Base-by-base conservation (phyloP, 2,113 vertebrate genomes). In the Indicator maculatus region DNA sequence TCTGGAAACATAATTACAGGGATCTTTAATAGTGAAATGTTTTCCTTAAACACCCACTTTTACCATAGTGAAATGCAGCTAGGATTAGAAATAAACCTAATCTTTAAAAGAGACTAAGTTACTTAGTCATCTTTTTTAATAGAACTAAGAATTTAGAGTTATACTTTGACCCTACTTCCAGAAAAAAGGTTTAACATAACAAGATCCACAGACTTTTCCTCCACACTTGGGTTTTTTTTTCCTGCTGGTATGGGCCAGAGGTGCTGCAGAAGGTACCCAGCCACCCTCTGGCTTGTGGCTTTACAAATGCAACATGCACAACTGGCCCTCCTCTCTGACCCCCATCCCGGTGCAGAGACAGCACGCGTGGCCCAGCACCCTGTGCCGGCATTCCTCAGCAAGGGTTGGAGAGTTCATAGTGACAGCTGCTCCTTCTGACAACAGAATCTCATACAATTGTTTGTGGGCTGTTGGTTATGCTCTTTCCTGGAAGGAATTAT, bases 61-160 rank as follows among this genome's bases (percentile, higher is more conserved):
- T 71, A 60, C 53, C 39, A 14, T 72, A 80, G 72, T 39, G 64
- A 78, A 91, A 88, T 55, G 38, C 83, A 94, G 31, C 52, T 94
- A 88, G 53, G 23, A 88, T 90, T 95, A 90, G 61, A 73, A 86
- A 63, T 39, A 69, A 89, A 23, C 23, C 11, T 93, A 58, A 52
- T 59, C 16, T 12, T 90, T 93, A 87, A 77, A 96, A 47, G 41
- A 47, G 50, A 76, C 20, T 72, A 77, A 93, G 36, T 88, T 95
- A 58, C 64, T 91, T 93, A 91, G 58, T 76, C 8, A 0, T 82
- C n/a, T 64, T 82, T 95, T 76, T 47, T 55, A 82, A 60, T 39
- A 89, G 76, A 26, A 24, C 4, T 73, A 70, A 66, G 10, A 75
- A 36, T 79, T 61, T 27, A 86, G 75, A 79, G 45, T 31, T 85